These are phyloP conservation scores for Hirtodrosophila confusa DNA, from an alignment of 2,888 invertebrate genomes.

Conservation along the genomic window DNA sequence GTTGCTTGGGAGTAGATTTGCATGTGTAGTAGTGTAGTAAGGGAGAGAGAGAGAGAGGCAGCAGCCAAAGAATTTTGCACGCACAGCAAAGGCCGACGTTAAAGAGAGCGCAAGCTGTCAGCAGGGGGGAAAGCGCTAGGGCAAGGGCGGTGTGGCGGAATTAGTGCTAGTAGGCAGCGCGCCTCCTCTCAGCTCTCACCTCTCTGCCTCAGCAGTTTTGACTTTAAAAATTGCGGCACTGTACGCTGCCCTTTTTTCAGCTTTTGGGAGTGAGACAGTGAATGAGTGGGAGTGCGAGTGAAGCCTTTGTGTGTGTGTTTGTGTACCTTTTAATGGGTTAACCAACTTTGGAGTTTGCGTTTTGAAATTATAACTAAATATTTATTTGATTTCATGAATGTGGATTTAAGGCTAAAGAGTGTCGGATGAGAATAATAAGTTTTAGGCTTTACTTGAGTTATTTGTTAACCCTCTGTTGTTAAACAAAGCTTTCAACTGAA, in stretches of 20 bases:
- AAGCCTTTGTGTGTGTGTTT: conserved; percentile 12
- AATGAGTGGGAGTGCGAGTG: neutral
- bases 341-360: conserved; percentile 23
- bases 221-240: conserved; percentile 8
- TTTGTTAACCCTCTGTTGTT: too few relatives aligned
- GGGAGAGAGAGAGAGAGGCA: conserved; percentile 15
- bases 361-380: conserved; percentile 36
- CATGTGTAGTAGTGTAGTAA: conserved; percentile 23
- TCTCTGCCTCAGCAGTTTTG: neutral
- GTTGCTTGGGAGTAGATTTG: conserved; percentile 16
- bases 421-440: too few relatives aligned
- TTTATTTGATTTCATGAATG: conserved; percentile 37
- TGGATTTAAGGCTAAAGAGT: neutral
- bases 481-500: too few relatives aligned
- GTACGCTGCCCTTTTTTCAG: neutral
- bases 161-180: conserved; percentile 2
- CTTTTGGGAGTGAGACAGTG: neutral
- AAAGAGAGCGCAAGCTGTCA: conserved; percentile 14
- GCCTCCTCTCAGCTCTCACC: neutral
- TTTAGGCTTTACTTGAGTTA: too few relatives aligned
- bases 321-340: conserved; percentile 60
- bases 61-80: conserved; percentile 65
- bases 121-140: neutral
- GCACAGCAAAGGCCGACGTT: conserved; percentile 49
- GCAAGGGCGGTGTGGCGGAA: too few relatives aligned